A percentile compares a stretch with the other conserved stretches of the same genome.
phyloP scores from a whole-genome alignment of 2,797 vertebrate genomes.

The Myotis findleyi region DNA sequence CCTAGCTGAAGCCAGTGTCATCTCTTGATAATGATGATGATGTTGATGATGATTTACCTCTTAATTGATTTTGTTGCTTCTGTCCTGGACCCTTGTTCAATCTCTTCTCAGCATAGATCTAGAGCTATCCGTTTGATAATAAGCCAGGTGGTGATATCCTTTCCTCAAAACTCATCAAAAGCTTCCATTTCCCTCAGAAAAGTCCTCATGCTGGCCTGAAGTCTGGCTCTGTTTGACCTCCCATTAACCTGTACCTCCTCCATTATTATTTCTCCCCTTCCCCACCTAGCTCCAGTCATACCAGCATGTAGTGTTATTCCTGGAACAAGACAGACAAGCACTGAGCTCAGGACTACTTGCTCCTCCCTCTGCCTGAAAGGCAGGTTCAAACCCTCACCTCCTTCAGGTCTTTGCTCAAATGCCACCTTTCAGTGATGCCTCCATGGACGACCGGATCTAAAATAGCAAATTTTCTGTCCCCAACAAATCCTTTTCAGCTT shows the following conservation, averaged over 20 bases:
- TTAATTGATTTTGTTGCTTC: not conserved
- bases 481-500: not conserved
- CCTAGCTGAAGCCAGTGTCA: not conserved
- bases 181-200: not conserved
- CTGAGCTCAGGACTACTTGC: not conserved
- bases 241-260: too few species aligned
- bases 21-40: not conserved
- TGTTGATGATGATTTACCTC: not conserved
- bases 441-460: not conserved
- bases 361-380: not conserved
- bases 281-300: too few species aligned
- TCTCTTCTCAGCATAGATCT: not conserved
- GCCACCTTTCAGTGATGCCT: not conserved
- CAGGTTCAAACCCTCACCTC: not conserved
- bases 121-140: not conserved
- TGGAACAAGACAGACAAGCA: not conserved
- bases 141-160: not conserved
- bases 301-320: not conserved
- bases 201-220: not conserved
- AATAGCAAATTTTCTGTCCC: not conserved
- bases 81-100: not conserved
- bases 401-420: not conserved
- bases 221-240: not conserved
- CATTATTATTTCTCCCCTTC: too few species aligned
- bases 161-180: not conserved